phyloP scores from a whole-genome alignment of 2,113 vertebrate genomes.

The Nesoenas mayeri region DNA sequence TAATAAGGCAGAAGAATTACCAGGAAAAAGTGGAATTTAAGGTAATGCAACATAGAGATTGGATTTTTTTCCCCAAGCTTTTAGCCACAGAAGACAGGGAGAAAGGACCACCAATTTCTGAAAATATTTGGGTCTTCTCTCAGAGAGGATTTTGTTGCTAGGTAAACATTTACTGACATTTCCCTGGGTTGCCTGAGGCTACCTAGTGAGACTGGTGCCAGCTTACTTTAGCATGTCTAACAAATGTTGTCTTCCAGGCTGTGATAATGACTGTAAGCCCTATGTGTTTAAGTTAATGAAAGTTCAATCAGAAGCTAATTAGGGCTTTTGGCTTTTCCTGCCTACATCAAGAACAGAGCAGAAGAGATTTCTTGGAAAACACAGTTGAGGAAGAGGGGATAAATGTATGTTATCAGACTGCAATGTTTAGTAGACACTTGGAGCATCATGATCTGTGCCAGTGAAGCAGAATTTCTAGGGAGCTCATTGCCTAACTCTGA shows the following conservation, averaged over 20 bases:
- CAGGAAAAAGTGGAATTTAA: not conserved
- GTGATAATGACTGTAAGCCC: not conserved
- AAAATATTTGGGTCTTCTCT: not conserved
- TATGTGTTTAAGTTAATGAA: not conserved
- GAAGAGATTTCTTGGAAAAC: not conserved
- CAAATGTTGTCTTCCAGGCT: not conserved
- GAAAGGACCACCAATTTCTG: not conserved
- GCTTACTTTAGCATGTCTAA: not conserved
- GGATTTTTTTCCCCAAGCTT: not conserved
- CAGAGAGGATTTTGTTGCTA: not conserved
- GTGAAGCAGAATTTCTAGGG: not conserved
- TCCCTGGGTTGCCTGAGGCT: not conserved
- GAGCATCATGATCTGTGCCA: not conserved
- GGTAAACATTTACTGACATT: not conserved
- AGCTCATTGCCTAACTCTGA: not conserved
- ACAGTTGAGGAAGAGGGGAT: not conserved
- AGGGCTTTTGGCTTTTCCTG: not conserved
- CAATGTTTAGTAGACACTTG: not conserved
- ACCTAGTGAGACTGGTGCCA: not conserved
- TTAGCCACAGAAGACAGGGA: not conserved
- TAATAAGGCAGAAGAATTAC: not conserved
- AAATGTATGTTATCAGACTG: not conserved
- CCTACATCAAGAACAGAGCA: not conserved
- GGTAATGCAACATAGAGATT: not conserved
- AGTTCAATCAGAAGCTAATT: not conserved